Percentiles rank a stretch among this genome's conserved stretches.
These are phyloP conservation scores for Hirtodrosophila duncani DNA, from an alignment of 2,888 invertebrate species.

Conservation along the genomic window DNA sequence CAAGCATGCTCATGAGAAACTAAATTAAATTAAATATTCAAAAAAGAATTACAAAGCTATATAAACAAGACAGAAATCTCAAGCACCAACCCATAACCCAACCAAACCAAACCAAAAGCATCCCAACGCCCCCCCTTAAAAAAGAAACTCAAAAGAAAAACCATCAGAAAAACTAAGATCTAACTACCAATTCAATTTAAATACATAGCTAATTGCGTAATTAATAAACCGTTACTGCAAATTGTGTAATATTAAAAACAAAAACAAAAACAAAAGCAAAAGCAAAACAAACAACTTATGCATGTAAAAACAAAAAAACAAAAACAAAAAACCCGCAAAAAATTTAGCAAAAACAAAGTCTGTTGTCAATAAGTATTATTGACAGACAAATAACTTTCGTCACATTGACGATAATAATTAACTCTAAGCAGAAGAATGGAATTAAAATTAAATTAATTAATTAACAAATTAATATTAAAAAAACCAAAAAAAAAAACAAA, in stretches of 20 bases:
- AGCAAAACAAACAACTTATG: conserved; percentile 46
- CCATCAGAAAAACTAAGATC: conserved; percentile 10
- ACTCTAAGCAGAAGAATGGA: conserved; percentile 68
- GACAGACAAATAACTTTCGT: conserved; percentile 78
- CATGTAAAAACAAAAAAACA: conserved; percentile 56
- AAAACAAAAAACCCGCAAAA: conserved; percentile 40
- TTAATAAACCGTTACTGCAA: conserved; percentile 59
- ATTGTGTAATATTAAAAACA: conserved; percentile 47
- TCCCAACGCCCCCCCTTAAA: conserved; percentile 37
- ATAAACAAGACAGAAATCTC: conserved; percentile 18
- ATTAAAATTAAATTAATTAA: conserved; percentile 70
- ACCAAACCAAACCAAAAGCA: conserved; percentile 8
- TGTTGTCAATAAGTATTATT: conserved; percentile 78
- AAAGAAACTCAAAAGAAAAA: conserved; percentile 15
- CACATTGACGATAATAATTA: conserved; percentile 79
- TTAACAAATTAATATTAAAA: conserved; percentile 64
- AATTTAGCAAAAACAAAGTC: conserved; percentile 70
- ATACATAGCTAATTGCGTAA: conserved; percentile 67
- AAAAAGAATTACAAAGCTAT: conserved; percentile 56
- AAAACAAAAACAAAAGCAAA: conserved; percentile 37
- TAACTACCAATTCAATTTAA: conserved; percentile 65
- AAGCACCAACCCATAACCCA: neutral
- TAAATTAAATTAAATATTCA: conserved; percentile 55
- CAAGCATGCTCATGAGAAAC: too few relatives aligned
- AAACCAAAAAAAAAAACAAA: conserved; percentile 39